These are phyloP conservation scores for Mormyrops boulengeri DNA, from an alignment of 2,797 vertebrate genomes.

Conservation along the genomic window DNA sequence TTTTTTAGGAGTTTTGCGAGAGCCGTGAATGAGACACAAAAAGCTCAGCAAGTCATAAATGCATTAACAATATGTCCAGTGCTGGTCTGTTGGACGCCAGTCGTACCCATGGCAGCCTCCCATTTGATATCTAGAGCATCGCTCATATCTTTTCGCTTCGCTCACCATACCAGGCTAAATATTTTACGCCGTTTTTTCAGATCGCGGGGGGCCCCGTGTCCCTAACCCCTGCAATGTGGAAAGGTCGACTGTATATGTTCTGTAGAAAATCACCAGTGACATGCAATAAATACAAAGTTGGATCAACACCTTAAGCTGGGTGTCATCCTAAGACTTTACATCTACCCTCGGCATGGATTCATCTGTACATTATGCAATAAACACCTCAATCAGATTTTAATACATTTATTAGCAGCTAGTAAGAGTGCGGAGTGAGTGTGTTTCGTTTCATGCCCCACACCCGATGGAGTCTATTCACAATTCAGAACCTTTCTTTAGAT, in stretches of 20 bases:
- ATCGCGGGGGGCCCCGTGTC: not conserved
- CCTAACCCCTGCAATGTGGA: not conserved
- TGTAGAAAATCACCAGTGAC: not conserved
- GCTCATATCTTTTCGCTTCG: not conserved
- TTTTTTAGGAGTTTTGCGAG: not conserved
- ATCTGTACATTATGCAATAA: not conserved
- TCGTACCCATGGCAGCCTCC: not conserved
- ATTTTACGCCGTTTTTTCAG: not conserved
- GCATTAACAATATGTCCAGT: not conserved
- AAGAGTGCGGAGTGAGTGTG: not conserved
- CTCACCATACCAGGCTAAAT: not conserved
- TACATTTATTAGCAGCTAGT: constrained; percentile 21
- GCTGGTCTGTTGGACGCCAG: not conserved
- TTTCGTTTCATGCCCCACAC: not conserved
- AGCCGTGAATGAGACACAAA: not conserved
- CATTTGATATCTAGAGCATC: not conserved
- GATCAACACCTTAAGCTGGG: not conserved
- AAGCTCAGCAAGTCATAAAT: not conserved
- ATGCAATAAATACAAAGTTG: not conserved
- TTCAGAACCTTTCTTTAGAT: not conserved
- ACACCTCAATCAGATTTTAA: not conserved
- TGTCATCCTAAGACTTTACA: not conserved
- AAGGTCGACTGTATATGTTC: not conserved
- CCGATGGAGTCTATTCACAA: not conserved
- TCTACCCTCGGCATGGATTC: not conserved